phyloP scores from a whole-genome alignment of 2,888 invertebrate species.

The Colletes collaris region DNA sequence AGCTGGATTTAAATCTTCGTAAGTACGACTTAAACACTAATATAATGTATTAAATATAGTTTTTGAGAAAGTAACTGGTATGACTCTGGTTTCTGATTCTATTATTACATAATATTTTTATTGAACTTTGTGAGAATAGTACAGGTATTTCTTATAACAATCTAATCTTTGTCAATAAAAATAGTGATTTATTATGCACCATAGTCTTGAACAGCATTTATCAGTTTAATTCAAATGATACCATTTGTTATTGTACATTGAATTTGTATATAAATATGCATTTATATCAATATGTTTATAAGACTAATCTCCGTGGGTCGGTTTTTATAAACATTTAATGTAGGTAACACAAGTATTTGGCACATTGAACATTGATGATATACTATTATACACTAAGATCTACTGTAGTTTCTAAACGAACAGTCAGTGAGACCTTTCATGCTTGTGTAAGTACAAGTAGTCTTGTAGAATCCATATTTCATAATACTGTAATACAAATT shows the following conservation, averaged over 20 bases:
- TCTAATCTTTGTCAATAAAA: conserved; percentile 46
- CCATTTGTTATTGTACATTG: conserved; percentile 64
- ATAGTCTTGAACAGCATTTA: conserved; percentile 27
- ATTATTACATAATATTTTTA: conserved; percentile 9
- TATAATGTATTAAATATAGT: too few species aligned
- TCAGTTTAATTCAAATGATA: conserved; percentile 56
- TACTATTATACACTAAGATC: conserved; percentile 49
- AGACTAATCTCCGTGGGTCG: conserved; percentile 34
- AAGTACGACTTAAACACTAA: too few species aligned
- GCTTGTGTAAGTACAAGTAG: conserved; percentile 60
- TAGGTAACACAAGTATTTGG: conserved; percentile 81
- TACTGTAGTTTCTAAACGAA: conserved; percentile 59
- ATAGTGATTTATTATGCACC: conserved; percentile 47
- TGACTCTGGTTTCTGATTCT: neutral
- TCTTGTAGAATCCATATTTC: conserved; percentile 4
- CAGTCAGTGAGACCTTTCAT: conserved; percentile 59
- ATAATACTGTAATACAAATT: neutral
- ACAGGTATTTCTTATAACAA: conserved; percentile 33
- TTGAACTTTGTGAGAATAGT: conserved; percentile 10
- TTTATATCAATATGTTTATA: conserved; percentile 60
- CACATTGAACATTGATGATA: conserved; percentile 79
- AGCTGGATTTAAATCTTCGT: too few species aligned
- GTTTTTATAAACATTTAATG: conserved; percentile 78
- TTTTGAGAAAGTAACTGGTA: neutral
- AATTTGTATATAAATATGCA: conserved; percentile 72